phyloP scores from a whole-genome alignment of 2,888 invertebrate genomes.

The Ormyrus thymus region DNA sequence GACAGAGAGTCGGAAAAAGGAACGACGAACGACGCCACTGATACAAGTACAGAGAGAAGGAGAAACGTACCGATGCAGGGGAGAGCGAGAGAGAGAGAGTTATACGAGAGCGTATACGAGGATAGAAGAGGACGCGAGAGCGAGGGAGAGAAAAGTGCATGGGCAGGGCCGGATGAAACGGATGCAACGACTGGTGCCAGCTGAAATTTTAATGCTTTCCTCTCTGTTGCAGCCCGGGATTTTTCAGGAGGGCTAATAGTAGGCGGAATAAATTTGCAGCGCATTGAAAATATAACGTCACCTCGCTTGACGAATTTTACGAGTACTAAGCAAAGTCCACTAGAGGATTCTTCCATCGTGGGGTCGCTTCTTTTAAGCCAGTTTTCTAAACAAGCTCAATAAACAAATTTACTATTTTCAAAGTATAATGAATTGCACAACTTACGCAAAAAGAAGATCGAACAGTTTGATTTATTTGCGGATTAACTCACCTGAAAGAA shows the following conservation, averaged over 20 bases:
- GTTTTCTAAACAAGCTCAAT: background rate
- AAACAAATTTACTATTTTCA: too few species aligned
- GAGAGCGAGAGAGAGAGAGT: conserved; percentile 59
- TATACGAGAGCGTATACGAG: background rate
- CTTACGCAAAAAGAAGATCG: background rate
- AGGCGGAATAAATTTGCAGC: too few species aligned
- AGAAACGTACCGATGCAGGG: background rate
- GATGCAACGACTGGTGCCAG: conserved; percentile 35
- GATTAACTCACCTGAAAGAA: conserved; percentile 38
- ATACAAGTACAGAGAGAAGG: too few species aligned
- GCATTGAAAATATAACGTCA: too few species aligned
- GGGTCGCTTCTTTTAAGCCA: too few species aligned
- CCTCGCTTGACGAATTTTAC: too few species aligned
- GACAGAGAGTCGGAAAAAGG: too few species aligned
- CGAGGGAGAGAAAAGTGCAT: conserved; percentile 16
- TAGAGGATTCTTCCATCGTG: too few species aligned
- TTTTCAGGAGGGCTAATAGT: background rate
- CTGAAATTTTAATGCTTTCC: conserved; percentile 41
- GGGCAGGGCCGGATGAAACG: conserved; percentile 49
- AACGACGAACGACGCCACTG: too few species aligned
- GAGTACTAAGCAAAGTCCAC: too few species aligned
- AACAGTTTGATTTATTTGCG: background rate
- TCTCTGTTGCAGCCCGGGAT: background rate
- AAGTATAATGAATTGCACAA: background rate
- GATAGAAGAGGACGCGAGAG: conserved; percentile 26